Evolutionary conservation across 2,797 vertebrate species (phyloP), one percentile per base, ranked within the genome.

Genomic region (Epinephelus awoara): DNA sequence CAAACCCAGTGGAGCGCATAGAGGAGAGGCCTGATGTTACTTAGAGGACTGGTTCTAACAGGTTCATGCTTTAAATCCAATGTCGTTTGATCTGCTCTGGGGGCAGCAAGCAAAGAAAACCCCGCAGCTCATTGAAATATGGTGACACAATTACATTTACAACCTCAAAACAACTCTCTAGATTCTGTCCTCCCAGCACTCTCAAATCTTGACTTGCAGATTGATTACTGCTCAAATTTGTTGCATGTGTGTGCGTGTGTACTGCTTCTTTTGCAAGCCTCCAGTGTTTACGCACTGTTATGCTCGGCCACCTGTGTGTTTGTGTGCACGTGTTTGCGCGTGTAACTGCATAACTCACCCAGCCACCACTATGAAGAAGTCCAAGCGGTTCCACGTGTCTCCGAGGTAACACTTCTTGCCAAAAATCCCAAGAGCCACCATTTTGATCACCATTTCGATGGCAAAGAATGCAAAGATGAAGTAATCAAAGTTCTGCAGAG

Each of bases 381-480:
- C 98, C 89, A 99, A 94, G 75, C 98, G 96, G 92, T 99, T 99
- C 98, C 98, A 99, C 0, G 98, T 99, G 92, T 99, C 98, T 90
- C 98, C 98, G 75, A 99, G 96, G 94, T 99, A 99, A 94, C 98
- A 99, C 85, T 98, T 98, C 94, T 99, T 98, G 77, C 98, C 98
- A 73, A 99, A 98, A 90, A 99, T 98, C 79, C 98, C 98, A 92
- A 99, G 93, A 0, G 98, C 98, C 2, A 99, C 96, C 98, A 99
- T 99, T 94, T 99, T 99, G 86, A 99, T 95, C 11, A 99, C 97
- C 98, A 99, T 99, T 95, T 99, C 98, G 91, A 99, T 96, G 0
- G 98, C 98, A 27, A 99, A 99, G 95, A 99, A 99, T 49, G 98
- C 98, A 91, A 99, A 99, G 96, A 99, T 99, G 95, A 99, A 99